Evolutionary conservation across 2,888 invertebrate species (phyloP), one percentile per base, ranked within the genome.

Genomic region (Harmothoe impar): DNA sequence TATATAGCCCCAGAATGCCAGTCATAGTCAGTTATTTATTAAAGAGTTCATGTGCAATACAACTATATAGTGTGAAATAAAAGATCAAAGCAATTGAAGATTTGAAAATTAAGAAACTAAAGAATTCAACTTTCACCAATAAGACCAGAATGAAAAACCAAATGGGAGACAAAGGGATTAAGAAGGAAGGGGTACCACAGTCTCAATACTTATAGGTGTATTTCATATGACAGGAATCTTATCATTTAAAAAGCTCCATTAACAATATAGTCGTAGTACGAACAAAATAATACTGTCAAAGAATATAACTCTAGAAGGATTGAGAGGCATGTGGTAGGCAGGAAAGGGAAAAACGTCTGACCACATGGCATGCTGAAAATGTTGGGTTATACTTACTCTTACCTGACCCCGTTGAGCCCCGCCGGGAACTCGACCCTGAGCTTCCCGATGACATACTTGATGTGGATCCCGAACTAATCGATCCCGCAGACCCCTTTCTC

Each of bases 401-500:
- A 86, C 86, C 86, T 86, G 86, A 86, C 29, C 86, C 86, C 17
- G 86, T 86, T 12, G 86, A 86, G 25, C 54, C 52, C 23, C 86
- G 86, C 20, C 86, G 25, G 12, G 86, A 54, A 12, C 86, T 31
- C 12, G 54, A 52, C 29, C 52, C 33, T 29, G 86, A 54, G 33
- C 54, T 56, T 12, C 54, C 54, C 17, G 86, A 54, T 5, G 54
- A 54, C 86, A 84, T 43, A 84, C 84, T 84, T 20, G 84, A 84
- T 17, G 86, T 31, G 10, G 86, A 54, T 5, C 29, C 29, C 20
- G 86, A 86, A 29, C 86, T 86, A 51, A 86, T 29, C 1, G 86
- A 86, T 7, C 86, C 25, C 7, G 86, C 54, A 54, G 86, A 86
- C 86, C 86, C 86, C 86, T 86, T 86, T 52, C 86, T 86, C 54